A percentile compares a stretch with the other conserved stretches of the same genome.
Conservation (phyloP, 2,888 invertebrate genomes). For the Protodeltote pygarga region DNA sequence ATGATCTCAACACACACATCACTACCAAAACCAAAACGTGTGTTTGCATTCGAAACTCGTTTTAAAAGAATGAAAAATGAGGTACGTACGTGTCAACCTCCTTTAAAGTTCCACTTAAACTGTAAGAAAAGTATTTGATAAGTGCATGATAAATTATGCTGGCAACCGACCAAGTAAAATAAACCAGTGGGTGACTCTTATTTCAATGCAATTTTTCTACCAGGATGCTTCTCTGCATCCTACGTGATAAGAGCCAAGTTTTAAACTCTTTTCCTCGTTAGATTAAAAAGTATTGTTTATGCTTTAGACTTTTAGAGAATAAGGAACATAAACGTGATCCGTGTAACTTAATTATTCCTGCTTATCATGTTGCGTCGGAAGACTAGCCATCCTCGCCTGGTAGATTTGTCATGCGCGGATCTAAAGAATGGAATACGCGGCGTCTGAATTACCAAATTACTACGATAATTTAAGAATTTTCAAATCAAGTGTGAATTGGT, state of each 20-base stretch:
- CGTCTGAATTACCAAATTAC: too few relatives aligned
- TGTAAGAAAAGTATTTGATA: slow-evolving; percentile 34
- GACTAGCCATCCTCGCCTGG: too few relatives aligned
- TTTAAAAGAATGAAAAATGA: slow-evolving; percentile 36
- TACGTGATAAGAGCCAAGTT: slow-evolving; percentile 11
- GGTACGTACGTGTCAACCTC: slow-evolving; percentile 17
- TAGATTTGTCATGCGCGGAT: too few relatives aligned
- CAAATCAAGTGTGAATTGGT: too few relatives aligned
- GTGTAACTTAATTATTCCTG: too few relatives aligned
- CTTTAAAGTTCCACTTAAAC: slow-evolving; percentile 23
- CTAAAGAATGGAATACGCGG: too few relatives aligned
- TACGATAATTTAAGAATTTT: too few relatives aligned
- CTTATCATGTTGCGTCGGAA: too few relatives aligned
- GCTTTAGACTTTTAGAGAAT: too few relatives aligned
- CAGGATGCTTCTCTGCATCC: slow-evolving; percentile 11
- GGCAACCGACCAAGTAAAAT: slow-evolving; percentile 30
- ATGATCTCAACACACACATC: slow-evolving; percentile 18
- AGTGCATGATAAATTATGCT: slow-evolving; percentile 36
- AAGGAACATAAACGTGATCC: too few relatives aligned
- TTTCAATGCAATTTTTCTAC: slow-evolving; percentile 24
- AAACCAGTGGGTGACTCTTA: slow-evolving; percentile 1
- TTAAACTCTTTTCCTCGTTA: neutral
- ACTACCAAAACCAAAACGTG: too few relatives aligned
- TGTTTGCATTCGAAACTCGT: too few relatives aligned
- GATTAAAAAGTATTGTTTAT: slow-evolving; percentile 14